phyloP scores from a whole-genome alignment of 2,888 invertebrate species.

The Polydrusus pterygomalis region DNA sequence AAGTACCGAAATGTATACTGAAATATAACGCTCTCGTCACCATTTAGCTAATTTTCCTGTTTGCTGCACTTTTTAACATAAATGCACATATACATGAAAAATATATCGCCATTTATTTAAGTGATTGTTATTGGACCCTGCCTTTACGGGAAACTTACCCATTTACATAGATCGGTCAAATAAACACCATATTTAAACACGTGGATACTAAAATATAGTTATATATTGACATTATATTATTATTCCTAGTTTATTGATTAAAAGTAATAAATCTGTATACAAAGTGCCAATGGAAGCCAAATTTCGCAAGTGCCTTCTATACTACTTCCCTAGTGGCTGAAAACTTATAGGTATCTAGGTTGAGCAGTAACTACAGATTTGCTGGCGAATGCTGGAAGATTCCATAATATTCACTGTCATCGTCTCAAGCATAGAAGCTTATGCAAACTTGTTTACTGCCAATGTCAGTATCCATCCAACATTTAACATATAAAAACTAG shows the following conservation, averaged over 20 bases:
- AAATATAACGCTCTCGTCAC: too few species aligned
- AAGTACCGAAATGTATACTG: too few species aligned
- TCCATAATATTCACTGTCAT: too few species aligned
- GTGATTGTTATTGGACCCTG: slow-evolving; percentile 69
- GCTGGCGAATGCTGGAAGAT: too few species aligned
- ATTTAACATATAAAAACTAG: too few species aligned
- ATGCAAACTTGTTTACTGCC: too few species aligned
- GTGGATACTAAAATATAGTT: slow-evolving; percentile 28
- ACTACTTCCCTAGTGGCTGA: too few species aligned
- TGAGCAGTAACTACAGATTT: too few species aligned
- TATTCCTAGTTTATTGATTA: not conserved
- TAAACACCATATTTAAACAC: slow-evolving; percentile 35
- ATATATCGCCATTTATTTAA: slow-evolving; percentile 43
- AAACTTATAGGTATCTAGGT: not conserved
- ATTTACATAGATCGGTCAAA: slow-evolving; percentile 51
- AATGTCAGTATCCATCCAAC: too few species aligned
- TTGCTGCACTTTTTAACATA: slow-evolving; percentile 27
- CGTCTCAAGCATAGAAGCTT: too few species aligned
- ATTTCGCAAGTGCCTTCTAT: slow-evolving; percentile 7
- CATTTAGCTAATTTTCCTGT: slow-evolving; percentile 2
- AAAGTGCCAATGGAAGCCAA: slow-evolving; percentile 24
- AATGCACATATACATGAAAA: slow-evolving; percentile 31
- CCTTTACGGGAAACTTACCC: slow-evolving; percentile 62
- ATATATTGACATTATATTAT: not conserved
- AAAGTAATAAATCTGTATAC: not conserved